Percentiles rank a stretch among this genome's conserved stretches.
phyloP scores from a whole-genome alignment of 2,113 vertebrate species.

The Cathartes aura region DNA sequence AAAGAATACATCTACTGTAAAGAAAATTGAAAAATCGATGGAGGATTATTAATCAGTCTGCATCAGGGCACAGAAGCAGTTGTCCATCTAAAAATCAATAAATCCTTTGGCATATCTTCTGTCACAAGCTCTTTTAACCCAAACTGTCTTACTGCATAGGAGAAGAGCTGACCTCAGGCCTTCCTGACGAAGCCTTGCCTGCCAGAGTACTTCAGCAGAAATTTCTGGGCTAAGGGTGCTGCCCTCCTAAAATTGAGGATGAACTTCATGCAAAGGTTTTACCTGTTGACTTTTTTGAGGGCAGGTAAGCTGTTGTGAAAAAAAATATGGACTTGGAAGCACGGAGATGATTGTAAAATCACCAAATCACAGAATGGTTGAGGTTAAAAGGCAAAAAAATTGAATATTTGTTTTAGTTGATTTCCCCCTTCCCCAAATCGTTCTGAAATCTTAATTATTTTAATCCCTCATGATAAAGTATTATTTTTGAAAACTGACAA shows the following conservation, averaged over 20 bases:
- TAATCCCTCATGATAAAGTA: not conserved
- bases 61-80: not conserved
- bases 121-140: not conserved
- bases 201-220: not conserved
- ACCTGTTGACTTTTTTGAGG: not conserved
- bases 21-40: not conserved
- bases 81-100: not conserved
- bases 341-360: not conserved
- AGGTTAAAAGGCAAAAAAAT: not conserved
- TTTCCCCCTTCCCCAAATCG: not conserved
- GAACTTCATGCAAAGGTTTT: not conserved
- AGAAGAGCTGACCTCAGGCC: not conserved
- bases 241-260: not conserved
- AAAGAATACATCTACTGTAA: not conserved
- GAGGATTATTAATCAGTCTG: not conserved
- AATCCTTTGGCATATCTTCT: not conserved
- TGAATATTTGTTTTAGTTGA: not conserved
- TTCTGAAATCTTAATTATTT: not conserved
- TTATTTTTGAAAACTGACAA: not conserved
- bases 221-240: not conserved
- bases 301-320: not conserved
- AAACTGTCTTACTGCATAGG: accelerated
- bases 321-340: not conserved
- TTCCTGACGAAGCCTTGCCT: not conserved
- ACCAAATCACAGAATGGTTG: not conserved